Evolutionary conservation across 2,797 vertebrate genomes (phyloP), one percentile per base, ranked within the genome.

Genomic region (Alosa sapidissima): DNA sequence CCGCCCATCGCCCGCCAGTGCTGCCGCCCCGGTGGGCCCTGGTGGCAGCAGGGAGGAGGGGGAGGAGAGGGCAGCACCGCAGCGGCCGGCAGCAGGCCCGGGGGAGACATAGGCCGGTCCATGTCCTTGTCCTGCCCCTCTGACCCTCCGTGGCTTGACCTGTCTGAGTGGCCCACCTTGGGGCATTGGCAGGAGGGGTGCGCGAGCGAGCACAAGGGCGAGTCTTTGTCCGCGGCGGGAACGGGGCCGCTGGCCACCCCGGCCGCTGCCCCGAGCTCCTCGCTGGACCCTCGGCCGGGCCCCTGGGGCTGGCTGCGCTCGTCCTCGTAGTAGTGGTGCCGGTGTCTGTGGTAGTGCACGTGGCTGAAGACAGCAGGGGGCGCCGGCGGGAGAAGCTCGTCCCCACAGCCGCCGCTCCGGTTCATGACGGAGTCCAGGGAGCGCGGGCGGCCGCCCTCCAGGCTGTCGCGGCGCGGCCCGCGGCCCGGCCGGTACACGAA

Each of bases 261-360:
- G 1, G 84, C 10, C 0, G 89, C 6, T 14, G 28, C 72, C 4
- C 36, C 72, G 1, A 78, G 94, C 89, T 96, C 96, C 92, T 95
- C 94, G 0, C 96, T 94, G 65, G 93, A 94, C 90, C 91, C 94
- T 52, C 91, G 91, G 72, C 92, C 91, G 21, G 86, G 96, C 85
- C 92, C 92, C 83, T 92, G 95, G 85, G 89, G 84, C 0, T 87
- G 93, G 54, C 93, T 94, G 81, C 87, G 91, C 88, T 89, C 89
- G 82, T 94, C 62, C 87, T 96, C 95, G 19, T 98, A 98, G 95
- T 99, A 97, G 91, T 98, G 98, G 93, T 99, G 97, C 91, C 97
- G 95, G 92, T 99, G 98, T 84, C 95, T 95, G 94, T 97, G 97
- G 92, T 96, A 99, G 93, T 99, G 97, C 88, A 98, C 85, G 0